Base-by-base conservation (phyloP, 2,113 vertebrate species). In the Eublepharis macularius region DNA sequence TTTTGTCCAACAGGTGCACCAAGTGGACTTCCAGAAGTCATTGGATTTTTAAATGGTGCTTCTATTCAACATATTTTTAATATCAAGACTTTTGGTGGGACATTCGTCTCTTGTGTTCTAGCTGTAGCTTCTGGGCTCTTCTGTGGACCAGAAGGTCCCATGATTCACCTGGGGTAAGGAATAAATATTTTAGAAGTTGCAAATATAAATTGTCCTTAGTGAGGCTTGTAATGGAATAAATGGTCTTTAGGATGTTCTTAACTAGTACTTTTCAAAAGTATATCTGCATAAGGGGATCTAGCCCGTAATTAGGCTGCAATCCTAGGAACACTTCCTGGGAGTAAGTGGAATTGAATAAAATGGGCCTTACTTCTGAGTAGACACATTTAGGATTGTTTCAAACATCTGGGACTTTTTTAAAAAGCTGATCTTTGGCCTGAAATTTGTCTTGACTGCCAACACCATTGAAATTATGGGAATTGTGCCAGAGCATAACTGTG, bases 61-160 rank as follows among this genome's bases (percentile, higher is more conserved):
- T 90, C 90, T 80, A 86, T 90, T 72, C 88, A 88, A 49, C 88
- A 92, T 60, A 87, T 95, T 91, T 93, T 93, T 86, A 93, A 94
- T 65, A 87, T 91, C 70, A 93, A 86, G 83, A 88, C 89, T 13
- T 92, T 95, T 85, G 60, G 90, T 47, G 91, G 92, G 39, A 92
- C 89, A 0, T 94, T 92, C 82, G 47, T 92, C 4, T 95, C 85
- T 1, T 92, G 89, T 0, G 45, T 94, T 43, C 76, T 95, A 82
- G 82, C 91, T 87, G 91, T 95, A 79, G 90, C 94, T 76, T 91
- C 76, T 0, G 43, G 93, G 43, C 83, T 94, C 2, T 93, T 95
- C 86, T 94, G 90, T 16, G 86, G 91, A 57, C 90, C 91, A 72
- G 92, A 95, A 86, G 91, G 89, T 74, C 92, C 91, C 70, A 91